Percentiles rank a stretch among this genome's conserved stretches.
These are phyloP conservation scores for Danio choprae DNA, from an alignment of 2,797 vertebrate genomes.

Conservation along the genomic window DNA sequence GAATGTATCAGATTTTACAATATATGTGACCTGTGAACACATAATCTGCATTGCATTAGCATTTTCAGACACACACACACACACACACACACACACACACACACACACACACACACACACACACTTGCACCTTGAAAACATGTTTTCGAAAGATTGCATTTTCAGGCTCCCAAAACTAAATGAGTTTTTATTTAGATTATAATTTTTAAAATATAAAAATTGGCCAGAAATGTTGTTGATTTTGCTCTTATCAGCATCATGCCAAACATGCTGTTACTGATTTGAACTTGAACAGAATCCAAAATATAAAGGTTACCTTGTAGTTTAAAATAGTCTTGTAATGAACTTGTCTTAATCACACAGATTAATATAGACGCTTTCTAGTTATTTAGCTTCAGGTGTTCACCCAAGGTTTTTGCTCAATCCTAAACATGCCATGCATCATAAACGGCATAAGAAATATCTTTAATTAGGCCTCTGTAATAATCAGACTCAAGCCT, in stretches of 20 bases:
- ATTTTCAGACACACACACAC: too few species aligned
- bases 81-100: too few species aligned
- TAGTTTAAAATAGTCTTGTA: neutral
- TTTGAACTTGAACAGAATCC: neutral
- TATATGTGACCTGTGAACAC: too few species aligned
- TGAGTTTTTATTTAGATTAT: too few species aligned
- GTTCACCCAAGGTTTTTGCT: conserved; percentile 27
- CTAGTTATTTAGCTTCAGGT: conserved; percentile 25
- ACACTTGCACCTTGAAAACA: too few species aligned
- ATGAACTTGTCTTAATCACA: neutral
- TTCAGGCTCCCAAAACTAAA: too few species aligned
- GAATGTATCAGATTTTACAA: too few species aligned
- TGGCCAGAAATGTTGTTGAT: neutral
- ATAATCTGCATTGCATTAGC: too few species aligned
- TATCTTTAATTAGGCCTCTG: conserved; percentile 50
- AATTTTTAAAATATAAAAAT: too few species aligned
- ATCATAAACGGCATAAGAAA: conserved; percentile 32
- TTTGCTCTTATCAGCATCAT: too few species aligned
- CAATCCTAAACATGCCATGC: conserved; percentile 35
- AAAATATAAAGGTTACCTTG: neutral
- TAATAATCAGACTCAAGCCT: conserved; percentile 50
- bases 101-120: too few species aligned
- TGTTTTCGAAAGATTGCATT: too few species aligned
- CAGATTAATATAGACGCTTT: neutral
- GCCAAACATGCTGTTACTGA: neutral